Percentiles rank a stretch among this genome's conserved stretches.
These are phyloP conservation scores for Tadarida brasiliensis DNA, from an alignment of 2,797 vertebrate species.

Conservation along the genomic window DNA sequence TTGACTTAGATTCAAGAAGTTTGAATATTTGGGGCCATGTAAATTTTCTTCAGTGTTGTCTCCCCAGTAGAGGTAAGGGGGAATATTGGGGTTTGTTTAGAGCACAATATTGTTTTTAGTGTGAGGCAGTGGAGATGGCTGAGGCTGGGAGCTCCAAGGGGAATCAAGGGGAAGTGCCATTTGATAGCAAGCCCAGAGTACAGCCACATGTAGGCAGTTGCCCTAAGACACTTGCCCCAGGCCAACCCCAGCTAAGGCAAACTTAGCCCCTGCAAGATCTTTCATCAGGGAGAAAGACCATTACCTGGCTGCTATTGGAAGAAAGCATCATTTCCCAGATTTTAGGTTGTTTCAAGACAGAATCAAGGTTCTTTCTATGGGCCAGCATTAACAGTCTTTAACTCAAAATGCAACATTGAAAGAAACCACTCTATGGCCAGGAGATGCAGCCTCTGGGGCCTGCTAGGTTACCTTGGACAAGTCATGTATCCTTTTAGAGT, in stretches of 20 bases:
- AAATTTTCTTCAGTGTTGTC: conserved; percentile 33
- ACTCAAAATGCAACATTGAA: not conserved
- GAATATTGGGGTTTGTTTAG: not conserved
- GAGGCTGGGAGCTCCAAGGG: not conserved
- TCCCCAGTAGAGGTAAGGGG: not conserved
- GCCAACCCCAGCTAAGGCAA: not conserved
- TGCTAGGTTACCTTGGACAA: conserved; percentile 28
- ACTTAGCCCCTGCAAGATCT: not conserved
- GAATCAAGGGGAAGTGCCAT: not conserved
- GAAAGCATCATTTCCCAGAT: not conserved
- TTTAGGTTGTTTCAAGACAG: not conserved
- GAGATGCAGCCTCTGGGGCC: not conserved
- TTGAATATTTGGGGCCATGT: not conserved
- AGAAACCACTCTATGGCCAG: not conserved
- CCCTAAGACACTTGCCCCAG: not conserved
- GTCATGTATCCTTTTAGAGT: not conserved
- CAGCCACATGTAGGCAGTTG: not conserved
- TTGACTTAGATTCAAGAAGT: not conserved
- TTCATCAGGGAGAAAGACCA: not conserved
- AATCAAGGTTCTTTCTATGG: conserved; percentile 21
- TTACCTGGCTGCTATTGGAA: not conserved
- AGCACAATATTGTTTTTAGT: not conserved
- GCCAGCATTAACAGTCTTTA: not conserved
- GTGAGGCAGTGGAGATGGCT: not conserved
- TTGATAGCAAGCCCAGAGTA: not conserved